Conservation (phyloP, 1,140 invertebrate species). For the Ceratosolen solmsi region DNA sequence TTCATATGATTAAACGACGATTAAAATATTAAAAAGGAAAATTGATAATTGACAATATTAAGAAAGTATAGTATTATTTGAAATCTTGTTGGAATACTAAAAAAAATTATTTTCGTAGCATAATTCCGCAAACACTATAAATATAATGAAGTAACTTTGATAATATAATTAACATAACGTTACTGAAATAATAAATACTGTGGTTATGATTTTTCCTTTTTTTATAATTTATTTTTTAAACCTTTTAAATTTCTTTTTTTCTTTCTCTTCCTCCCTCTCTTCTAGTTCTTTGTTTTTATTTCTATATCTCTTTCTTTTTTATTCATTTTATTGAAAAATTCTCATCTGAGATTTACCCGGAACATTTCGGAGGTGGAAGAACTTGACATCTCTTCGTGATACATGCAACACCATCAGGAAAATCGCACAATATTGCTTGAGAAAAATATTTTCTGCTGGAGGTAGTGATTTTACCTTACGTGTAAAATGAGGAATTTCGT, state of each 20-base stretch:
- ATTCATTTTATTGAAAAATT: constrained; percentile 29
- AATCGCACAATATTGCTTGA: not conserved
- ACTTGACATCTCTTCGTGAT: constrained; percentile 21
- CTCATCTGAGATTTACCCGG: constrained; percentile 27
- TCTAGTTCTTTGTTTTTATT: not conserved
- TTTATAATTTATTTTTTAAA: not conserved
- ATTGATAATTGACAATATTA: too few species aligned
- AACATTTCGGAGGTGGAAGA: constrained; percentile 34
- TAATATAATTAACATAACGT: too few species aligned
- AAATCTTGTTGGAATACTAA: too few species aligned
- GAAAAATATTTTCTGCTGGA: constrained; percentile 16
- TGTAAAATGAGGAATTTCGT: constrained; percentile 37
- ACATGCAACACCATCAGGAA: constrained; percentile 43
- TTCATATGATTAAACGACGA: too few species aligned
- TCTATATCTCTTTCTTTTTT: not conserved
- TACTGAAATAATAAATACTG: too few species aligned
- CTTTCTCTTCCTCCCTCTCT: not conserved
- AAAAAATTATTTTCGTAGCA: too few species aligned
- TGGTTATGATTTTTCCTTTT: not conserved
- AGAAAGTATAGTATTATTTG: too few species aligned
- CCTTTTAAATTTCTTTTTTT: too few species aligned
- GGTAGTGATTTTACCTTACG: constrained; percentile 44
- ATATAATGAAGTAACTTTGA: too few species aligned
- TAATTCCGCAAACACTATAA: too few species aligned
- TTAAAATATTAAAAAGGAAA: too few species aligned